phyloP scores from a whole-genome alignment of 2,797 vertebrate species.

The Scarus forsteni region DNA sequence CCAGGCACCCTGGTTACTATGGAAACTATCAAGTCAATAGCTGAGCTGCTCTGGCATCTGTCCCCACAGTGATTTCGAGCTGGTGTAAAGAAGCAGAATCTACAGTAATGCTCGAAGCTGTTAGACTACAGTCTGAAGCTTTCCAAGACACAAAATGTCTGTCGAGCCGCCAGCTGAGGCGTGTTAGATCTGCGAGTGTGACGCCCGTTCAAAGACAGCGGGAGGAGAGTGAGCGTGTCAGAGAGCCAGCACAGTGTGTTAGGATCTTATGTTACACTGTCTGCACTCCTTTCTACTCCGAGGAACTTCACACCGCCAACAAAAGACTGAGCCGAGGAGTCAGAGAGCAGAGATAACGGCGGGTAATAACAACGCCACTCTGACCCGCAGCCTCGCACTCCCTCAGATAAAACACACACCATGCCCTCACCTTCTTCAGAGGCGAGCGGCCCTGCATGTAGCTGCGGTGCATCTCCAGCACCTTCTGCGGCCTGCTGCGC shows the following conservation, averaged over 20 bases:
- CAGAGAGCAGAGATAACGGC: conserved; percentile 8
- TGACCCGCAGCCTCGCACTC: neutral
- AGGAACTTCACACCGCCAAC: conserved; percentile 1
- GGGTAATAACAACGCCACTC: neutral
- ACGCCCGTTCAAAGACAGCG: conserved; percentile 37
- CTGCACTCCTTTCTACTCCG: neutral
- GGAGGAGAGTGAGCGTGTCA: conserved; percentile 24
- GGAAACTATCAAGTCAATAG: conserved; percentile 82
- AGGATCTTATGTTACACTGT: conserved; percentile 20
- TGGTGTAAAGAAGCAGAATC: conserved; percentile 73
- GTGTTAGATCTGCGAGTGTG: conserved; percentile 48
- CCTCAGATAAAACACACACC: neutral
- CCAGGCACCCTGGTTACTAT: conserved; percentile 78
- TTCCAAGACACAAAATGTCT: conserved; percentile 77
- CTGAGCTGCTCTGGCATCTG: conserved; percentile 76
- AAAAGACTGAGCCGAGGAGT: neutral
- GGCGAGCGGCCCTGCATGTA: conserved; percentile 92
- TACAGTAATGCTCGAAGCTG: conserved; percentile 73
- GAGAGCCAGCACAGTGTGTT: conserved; percentile 35
- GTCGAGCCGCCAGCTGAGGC: conserved; percentile 66
- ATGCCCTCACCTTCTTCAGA: conserved; percentile 89
- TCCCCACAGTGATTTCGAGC: conserved; percentile 67
- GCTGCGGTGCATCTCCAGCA: conserved; percentile 92
- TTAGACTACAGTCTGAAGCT: conserved; percentile 71
- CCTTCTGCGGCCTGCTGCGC: conserved; percentile 93